These are phyloP conservation scores for Leptinotarsa tumamoca DNA, from an alignment of 2,888 invertebrate genomes.

Conservation along the genomic window DNA sequence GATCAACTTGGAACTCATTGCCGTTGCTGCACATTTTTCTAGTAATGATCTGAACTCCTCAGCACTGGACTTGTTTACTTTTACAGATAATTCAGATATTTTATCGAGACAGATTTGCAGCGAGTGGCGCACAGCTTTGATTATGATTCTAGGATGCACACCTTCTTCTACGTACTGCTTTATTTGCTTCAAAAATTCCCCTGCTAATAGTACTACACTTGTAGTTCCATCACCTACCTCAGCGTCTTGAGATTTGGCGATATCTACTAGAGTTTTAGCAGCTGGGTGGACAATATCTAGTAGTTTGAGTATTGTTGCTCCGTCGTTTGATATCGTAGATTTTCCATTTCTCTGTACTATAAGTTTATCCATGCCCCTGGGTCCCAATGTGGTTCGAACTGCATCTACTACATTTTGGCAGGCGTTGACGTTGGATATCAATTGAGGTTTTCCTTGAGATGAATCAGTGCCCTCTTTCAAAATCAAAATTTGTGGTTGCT, in stretches of 20 bases:
- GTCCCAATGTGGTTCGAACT: constrained; percentile 96
- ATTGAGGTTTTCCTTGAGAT: constrained; percentile 94
- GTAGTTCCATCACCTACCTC: constrained; percentile 99
- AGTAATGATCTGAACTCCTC: constrained; percentile 76
- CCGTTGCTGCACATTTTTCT: constrained; percentile 94
- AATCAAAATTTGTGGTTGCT: constrained; percentile 98
- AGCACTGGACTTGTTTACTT: constrained; percentile 75
- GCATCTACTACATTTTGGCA: constrained; percentile 96
- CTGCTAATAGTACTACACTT: constrained; percentile 94
- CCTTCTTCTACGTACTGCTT: constrained; percentile 98
- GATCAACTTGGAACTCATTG: constrained; percentile 97
- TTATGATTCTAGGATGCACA: constrained; percentile 92
- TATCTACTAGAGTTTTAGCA: constrained; percentile 97
- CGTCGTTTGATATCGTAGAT: constrained; percentile 98
- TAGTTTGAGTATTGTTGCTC: constrained; percentile 98
- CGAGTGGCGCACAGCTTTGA: constrained; percentile 88
- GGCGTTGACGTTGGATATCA: constrained; percentile 97
- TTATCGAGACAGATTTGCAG: constrained; percentile 84
- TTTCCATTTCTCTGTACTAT: constrained; percentile 92
- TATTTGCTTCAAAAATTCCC: constrained; percentile 93
- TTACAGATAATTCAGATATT: constrained; percentile 86
- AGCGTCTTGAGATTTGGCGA: constrained; percentile 98
- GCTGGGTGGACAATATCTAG: constrained; percentile 98
- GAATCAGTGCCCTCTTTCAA: constrained; percentile 98
- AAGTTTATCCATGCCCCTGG: constrained; percentile 99